Evolutionary conservation across 2,113 vertebrate species (phyloP).

Genomic region (Tragelaphus buxtoni): DNA sequence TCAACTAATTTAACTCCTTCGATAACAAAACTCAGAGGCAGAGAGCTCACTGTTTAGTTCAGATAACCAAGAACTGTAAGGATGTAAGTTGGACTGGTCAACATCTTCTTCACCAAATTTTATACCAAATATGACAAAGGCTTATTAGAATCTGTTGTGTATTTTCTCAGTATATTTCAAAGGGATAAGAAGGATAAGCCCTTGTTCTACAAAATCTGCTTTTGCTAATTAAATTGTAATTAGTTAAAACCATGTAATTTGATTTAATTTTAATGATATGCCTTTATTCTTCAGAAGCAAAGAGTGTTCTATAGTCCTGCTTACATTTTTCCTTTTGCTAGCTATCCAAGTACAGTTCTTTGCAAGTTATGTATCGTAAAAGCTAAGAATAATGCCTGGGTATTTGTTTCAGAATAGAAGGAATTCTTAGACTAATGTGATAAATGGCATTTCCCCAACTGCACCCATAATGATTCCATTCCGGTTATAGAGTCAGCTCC

Average conservation of each 20-base stretch:
- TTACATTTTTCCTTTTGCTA: conserved; percentile 51
- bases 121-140: neutral
- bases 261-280: conserved; percentile 25
- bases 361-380: conserved; percentile 59
- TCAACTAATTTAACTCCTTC: neutral
- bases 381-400: conserved; percentile 63
- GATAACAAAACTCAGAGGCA: neutral
- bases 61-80: neutral
- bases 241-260: conserved; percentile 2
- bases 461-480: conserved; percentile 35
- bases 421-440: conserved; percentile 61
- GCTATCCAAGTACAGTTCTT: conserved; percentile 57
- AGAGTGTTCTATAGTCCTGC: neutral
- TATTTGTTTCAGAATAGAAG: conserved; percentile 71
- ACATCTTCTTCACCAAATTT: neutral
- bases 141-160: neutral
- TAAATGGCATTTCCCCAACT: conserved; percentile 30
- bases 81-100: neutral
- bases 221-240: conserved; percentile 42
- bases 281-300: conserved; percentile 32
- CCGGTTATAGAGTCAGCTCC: neutral
- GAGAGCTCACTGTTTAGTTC: neutral
- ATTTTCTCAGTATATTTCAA: neutral
- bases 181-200: neutral
- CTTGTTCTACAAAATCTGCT: neutral